phyloP scores from a whole-genome alignment of 2,113 vertebrate species.

The Myrmecobius fasciatus region DNA sequence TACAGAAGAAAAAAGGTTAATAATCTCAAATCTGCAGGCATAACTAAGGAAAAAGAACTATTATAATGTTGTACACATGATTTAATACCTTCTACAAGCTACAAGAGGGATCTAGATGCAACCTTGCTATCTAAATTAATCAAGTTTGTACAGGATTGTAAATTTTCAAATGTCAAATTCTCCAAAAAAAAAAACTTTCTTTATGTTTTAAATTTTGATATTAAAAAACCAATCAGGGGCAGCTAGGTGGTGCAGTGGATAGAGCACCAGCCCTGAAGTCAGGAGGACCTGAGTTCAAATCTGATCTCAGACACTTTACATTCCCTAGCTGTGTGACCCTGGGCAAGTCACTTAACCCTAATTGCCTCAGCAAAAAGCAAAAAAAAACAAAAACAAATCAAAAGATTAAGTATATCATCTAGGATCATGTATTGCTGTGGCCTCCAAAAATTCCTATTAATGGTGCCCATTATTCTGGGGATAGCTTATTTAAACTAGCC shows the following conservation, averaged over 20 bases:
- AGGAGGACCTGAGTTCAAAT: no score
- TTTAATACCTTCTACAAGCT: not conserved
- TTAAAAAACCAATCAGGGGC: no score
- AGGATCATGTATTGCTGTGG: not conserved
- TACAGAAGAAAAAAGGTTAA: not conserved
- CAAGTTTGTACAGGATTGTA: not conserved
- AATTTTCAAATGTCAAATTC: not conserved
- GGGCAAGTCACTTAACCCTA: no score
- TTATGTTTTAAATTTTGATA: not conserved
- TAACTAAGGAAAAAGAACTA: not conserved
- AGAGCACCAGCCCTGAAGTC: no score
- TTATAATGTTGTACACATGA: not conserved
- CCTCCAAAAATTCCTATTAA: not conserved
- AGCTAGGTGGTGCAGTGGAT: no score
- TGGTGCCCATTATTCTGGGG: not conserved
- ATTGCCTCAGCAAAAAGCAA: no score
- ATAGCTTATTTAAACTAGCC: not conserved
- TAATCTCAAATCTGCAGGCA: not conserved
- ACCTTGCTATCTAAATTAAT: not conserved
- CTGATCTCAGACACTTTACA: no score
- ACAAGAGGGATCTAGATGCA: not conserved
- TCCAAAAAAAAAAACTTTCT: not conserved
- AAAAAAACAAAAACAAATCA: no score
- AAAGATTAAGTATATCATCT: not conserved
- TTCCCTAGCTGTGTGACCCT: no score